These are phyloP conservation scores for Eurystomus gularis DNA, from an alignment of 2,113 vertebrate genomes.

Conservation along the genomic window DNA sequence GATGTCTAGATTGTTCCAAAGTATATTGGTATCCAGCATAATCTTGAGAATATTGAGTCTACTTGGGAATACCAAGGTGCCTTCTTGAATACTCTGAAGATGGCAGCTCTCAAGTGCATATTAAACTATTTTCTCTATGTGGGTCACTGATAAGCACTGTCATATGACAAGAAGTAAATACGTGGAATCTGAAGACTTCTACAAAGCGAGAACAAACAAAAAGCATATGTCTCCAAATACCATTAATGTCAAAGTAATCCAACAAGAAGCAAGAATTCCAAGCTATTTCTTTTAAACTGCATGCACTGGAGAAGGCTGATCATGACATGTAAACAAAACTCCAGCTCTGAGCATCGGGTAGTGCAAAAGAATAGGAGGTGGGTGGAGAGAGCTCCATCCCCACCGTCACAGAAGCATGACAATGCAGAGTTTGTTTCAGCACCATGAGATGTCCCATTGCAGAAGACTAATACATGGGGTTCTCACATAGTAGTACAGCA, in stretches of 20 bases:
- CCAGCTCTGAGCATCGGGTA: background rate
- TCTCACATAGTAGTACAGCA: background rate
- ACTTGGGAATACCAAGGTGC: background rate
- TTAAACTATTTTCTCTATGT: background rate
- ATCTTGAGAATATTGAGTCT: background rate
- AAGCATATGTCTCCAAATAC: background rate
- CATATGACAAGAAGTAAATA: background rate
- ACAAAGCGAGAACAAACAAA: background rate
- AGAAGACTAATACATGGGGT: background rate
- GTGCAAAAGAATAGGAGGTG: background rate
- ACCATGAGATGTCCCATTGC: fast-evolving
- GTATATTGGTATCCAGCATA: background rate
- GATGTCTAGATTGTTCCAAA: background rate
- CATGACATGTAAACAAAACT: background rate
- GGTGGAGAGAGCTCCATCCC: background rate
- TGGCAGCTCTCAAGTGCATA: background rate
- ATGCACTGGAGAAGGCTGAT: background rate
- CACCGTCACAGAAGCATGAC: background rate
- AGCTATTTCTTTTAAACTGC: background rate
- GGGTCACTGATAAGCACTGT: background rate
- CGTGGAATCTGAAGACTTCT: background rate
- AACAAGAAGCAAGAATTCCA: background rate
- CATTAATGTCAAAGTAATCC: background rate
- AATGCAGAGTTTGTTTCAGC: background rate
- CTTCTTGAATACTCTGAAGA: background rate